Conservation (phyloP, 2,888 invertebrate genomes). For the Mimumesa dahlbomi region DNA sequence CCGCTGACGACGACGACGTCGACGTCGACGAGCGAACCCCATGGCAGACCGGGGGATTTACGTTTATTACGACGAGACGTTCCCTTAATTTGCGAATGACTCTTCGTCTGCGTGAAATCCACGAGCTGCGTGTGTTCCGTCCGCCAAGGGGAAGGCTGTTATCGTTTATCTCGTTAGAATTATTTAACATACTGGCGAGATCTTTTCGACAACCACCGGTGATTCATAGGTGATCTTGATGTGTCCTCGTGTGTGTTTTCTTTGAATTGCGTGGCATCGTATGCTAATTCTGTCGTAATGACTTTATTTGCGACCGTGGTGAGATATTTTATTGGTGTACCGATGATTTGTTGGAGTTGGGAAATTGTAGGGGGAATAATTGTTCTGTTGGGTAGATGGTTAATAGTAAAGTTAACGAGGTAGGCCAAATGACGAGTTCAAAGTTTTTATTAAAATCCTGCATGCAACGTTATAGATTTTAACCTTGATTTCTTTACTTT, state of each 20-base stretch:
- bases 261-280: constrained; percentile 26
- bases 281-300: constrained; percentile 7
- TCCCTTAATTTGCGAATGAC: constrained; percentile 2
- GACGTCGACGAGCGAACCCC: constrained; percentile 32
- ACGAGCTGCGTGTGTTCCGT: too few species aligned
- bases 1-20: constrained; percentile 9
- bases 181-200: constrained; percentile 12
- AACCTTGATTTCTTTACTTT: too few species aligned
- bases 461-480: too few species aligned
- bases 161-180: constrained; percentile 25
- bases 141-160: constrained; percentile 14
- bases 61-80: constrained; percentile 34
- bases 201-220: constrained; percentile 8
- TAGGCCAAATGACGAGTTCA: too few species aligned
- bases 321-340: too few species aligned
- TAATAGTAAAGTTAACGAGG: too few species aligned
- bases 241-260: constrained; percentile 20
- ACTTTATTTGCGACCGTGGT: too few species aligned
- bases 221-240: constrained; percentile 5
- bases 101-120: constrained; percentile 8
- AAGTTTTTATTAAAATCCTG: too few species aligned
- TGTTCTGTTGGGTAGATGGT: too few species aligned
- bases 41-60: constrained; percentile 40
- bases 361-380: too few species aligned
- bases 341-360: too few species aligned